These are phyloP conservation scores for Linnaemya tessellans DNA, from an alignment of 2,888 invertebrate species.

Conservation along the genomic window DNA sequence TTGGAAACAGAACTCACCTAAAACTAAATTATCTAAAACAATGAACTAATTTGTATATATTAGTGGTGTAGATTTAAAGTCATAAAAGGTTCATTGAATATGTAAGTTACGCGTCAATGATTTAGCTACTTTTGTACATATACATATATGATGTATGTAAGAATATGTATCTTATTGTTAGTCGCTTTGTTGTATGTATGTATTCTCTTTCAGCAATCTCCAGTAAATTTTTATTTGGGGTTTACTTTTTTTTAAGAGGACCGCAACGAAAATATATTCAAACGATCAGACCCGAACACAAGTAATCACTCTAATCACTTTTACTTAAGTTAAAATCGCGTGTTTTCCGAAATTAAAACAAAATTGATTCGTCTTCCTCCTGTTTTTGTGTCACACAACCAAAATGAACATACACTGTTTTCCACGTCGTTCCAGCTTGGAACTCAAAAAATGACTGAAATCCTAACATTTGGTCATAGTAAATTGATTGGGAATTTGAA, in stretches of 20 bases:
- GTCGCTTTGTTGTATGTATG: conserved; percentile 16
- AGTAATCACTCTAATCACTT: conserved; percentile 60
- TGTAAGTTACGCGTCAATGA: conserved; percentile 5
- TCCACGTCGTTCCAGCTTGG: conserved; percentile 75
- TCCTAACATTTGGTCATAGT: conserved; percentile 25
- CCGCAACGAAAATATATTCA: conserved; percentile 36
- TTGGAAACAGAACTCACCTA: conserved; percentile 46
- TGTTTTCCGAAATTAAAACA: conserved; percentile 31
- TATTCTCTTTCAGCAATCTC: conserved; percentile 22
- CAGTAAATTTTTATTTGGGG: conserved; percentile 15
- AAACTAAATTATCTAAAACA: conserved; percentile 14
- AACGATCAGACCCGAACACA: conserved; percentile 57
- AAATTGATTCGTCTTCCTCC: conserved; percentile 39
- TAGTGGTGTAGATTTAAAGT: conserved; percentile 16
- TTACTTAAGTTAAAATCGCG: conserved; percentile 61
- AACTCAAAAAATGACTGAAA: conserved; percentile 76
- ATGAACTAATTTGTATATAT: conserved; percentile 30
- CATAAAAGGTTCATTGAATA: conserved; percentile 39
- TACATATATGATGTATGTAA: neutral
- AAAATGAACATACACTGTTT: neutral
- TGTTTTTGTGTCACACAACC: conserved; percentile 2
- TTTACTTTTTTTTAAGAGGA: conserved; percentile 41
- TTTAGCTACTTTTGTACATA: neutral
- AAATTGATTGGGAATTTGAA: conserved; percentile 57
- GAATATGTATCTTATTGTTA: neutral